Percentiles rank a stretch among this genome's conserved stretches.
Evolutionary conservation across 1,140 invertebrate genomes (phyloP).

Genomic region (Gryllus bimaculatus): DNA sequence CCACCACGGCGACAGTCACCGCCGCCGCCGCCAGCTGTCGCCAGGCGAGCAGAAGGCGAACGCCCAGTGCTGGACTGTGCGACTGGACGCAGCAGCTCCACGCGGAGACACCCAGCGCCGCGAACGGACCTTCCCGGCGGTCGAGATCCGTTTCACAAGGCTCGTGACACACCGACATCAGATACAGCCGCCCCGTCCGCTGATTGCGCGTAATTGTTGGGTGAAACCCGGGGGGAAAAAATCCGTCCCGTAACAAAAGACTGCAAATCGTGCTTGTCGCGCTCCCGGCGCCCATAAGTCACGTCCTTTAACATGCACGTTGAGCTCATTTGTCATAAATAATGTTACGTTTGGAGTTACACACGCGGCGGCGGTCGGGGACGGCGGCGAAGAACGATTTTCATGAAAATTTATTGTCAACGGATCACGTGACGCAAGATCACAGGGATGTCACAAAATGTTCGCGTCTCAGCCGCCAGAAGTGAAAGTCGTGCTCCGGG

Average conservation of each 20-base stretch:
- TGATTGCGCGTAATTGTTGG: conserved; percentile 3
- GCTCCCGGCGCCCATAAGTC: neutral
- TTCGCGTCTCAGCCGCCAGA: neutral
- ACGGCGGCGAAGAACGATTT: neutral
- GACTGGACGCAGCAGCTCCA: no score
- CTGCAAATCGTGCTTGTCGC: neutral
- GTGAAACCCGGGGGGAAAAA: neutral
- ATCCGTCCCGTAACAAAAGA: neutral
- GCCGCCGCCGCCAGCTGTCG: no score
- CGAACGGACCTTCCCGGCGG: no score
- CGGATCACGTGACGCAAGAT: neutral
- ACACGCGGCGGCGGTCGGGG: neutral
- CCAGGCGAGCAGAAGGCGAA: no score
- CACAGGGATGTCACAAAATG: neutral
- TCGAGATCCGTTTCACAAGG: neutral
- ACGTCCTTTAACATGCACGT: neutral
- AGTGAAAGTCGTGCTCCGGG: neutral
- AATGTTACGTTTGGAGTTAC: neutral
- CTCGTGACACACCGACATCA: conserved; percentile 1
- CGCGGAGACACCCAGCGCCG: no score
- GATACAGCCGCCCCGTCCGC: neutral
- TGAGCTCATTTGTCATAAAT: neutral
- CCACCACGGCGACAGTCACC: no score
- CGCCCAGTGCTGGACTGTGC: no score
- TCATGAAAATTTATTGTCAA: conserved; percentile 1